phyloP scores from a whole-genome alignment of 2,888 invertebrate genomes.

The Lordiphosa andalusiaca region DNA sequence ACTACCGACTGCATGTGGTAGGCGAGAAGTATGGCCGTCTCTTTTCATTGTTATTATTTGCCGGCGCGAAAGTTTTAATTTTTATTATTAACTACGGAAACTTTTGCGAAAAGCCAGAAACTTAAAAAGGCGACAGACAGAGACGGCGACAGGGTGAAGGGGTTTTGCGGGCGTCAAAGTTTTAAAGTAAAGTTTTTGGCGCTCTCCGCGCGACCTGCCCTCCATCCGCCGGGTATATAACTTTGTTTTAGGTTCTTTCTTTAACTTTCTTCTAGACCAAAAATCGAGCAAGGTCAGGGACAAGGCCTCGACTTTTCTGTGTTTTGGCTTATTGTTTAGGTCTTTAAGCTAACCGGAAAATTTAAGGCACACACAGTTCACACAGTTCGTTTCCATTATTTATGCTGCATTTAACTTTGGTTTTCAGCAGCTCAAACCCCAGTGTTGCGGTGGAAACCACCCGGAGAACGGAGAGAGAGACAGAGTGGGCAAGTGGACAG shows the following conservation, averaged over 20 bases:
- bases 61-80: constrained; percentile 76
- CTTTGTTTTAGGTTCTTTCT: constrained; percentile 68
- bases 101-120: constrained; percentile 61
- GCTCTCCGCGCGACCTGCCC: constrained; percentile 25
- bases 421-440: constrained; percentile 30
- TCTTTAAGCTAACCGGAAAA: constrained; percentile 4
- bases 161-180: constrained; percentile 57
- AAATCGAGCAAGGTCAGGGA: constrained; percentile 72
- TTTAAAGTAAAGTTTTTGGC: constrained; percentile 75
- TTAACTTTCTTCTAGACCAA: constrained; percentile 40
- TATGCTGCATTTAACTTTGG: constrained; percentile 75
- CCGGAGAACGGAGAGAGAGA: no score
- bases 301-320: constrained; percentile 38
- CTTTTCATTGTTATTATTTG: constrained; percentile 72
- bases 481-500: background rate
- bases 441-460: constrained; percentile 23
- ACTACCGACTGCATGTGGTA: constrained; percentile 1
- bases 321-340: constrained; percentile 1
- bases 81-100: constrained; percentile 76
- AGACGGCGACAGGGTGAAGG: constrained; percentile 18
- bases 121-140: constrained; percentile 64
- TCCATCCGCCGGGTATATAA: constrained; percentile 53
- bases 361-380: constrained; percentile 23
- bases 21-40: constrained; percentile 36
- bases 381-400: constrained; percentile 48